These are phyloP conservation scores for Pteria penguin DNA, from an alignment of 2,888 invertebrate species.

Conservation along the genomic window DNA sequence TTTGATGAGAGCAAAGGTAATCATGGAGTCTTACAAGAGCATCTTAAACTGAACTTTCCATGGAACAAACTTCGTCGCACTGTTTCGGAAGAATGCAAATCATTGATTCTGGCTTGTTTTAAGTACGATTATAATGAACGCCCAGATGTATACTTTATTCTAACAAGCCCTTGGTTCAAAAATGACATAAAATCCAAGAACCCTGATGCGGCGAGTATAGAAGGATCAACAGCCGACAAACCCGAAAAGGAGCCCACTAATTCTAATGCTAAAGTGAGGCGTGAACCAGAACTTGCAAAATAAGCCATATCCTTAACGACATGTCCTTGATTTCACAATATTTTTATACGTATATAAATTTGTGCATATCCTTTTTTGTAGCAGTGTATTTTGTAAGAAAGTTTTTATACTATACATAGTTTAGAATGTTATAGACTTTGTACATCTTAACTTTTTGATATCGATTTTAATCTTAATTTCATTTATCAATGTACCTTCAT, in stretches of 20 bases:
- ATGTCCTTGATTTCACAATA: no score
- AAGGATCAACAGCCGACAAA: slow-evolving; percentile 22
- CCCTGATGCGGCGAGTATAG: slow-evolving; percentile 26
- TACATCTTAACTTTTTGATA: no score
- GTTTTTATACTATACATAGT: no score
- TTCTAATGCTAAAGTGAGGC: no score
- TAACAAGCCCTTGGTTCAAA: slow-evolving; percentile 63
- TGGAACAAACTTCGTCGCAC: slow-evolving; percentile 73
- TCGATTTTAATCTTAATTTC: no score
- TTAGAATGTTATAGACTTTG: no score
- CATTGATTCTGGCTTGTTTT: slow-evolving; percentile 70
- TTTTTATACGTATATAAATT: no score
- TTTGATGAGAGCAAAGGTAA: slow-evolving; percentile 80
- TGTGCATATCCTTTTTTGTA: no score
- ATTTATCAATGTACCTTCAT: no score
- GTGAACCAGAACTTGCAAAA: not conserved
- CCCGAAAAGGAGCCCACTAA: slow-evolving; percentile 1
- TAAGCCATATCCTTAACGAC: not conserved
- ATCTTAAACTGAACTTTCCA: slow-evolving; percentile 70
- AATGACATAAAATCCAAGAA: slow-evolving; percentile 15
- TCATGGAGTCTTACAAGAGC: slow-evolving; percentile 75
- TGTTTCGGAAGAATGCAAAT: slow-evolving; percentile 64
- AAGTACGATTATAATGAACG: slow-evolving; percentile 67
- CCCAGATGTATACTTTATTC: slow-evolving; percentile 67
- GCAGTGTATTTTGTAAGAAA: no score